Evolutionary conservation across 2,797 vertebrate species (phyloP), one percentile per base, ranked within the genome.

Genomic region (Harpagifer antarcticus): DNA sequence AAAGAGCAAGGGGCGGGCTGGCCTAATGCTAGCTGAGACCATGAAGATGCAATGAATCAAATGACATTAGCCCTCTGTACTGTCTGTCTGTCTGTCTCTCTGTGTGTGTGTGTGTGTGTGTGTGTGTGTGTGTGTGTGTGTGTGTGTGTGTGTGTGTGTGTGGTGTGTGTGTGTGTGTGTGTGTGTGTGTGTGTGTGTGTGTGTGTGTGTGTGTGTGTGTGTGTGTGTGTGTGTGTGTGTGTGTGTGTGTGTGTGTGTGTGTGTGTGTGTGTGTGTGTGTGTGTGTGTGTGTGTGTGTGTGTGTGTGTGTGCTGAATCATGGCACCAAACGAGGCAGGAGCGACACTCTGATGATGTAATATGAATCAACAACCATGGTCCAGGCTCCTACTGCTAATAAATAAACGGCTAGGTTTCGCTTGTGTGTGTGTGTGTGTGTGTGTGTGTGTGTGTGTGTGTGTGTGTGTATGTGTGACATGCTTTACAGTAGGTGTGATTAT

Each of bases 341-440:
- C 48, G 8, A 65, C 72, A 63, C 73, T 55, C 62, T 17, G 64
- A 69, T 88, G 81, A 91, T 83, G 72, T 73, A 68, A 87, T 85
- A 76, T 71, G 80, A 88, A 86, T 88, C 78, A 76, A 87, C 87
- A 87, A 68, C 74, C 58, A 31, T 69, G 78, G 74, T 86, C 79
- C 54, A 7, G 77, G 74, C 63, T 79, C 74, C 77, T 74, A 58
- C 66, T 56, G 80, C 66, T 76, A 27, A 81, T 80, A 80, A 66
- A 77, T 87, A 79, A 79, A 44, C n/a, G 0, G 66, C n/a, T 72
- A 27, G 27, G 27, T 27, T 27, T 27, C 27, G 23, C 0, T 3
- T 27, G 3, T 27, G 0, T 3, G 23, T 27, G 23, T 27, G 23
- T 27, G 23, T 27, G 23, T 27, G 23, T 27, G 23, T 27, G 23